phyloP scores from a whole-genome alignment of 2,888 invertebrate species.

The Trachelus troglodyta region DNA sequence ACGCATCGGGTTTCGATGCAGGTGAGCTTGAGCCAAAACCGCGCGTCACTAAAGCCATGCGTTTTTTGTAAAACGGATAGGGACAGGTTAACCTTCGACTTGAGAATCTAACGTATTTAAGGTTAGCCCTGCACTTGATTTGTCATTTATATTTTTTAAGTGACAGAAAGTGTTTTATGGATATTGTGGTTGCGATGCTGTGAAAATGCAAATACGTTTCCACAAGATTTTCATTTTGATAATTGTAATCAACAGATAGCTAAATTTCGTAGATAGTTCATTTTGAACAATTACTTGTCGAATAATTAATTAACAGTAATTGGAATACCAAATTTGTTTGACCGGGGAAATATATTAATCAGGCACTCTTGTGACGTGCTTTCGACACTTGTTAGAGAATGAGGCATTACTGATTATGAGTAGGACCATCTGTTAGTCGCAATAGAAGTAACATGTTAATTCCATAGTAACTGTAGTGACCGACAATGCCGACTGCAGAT shows the following conservation, averaged over 20 bases:
- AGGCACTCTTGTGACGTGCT: neutral
- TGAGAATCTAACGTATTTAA: neutral
- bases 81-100: slow-evolving; percentile 34
- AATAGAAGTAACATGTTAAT: neutral
- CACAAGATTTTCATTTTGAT: neutral
- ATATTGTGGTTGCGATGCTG: too few relatives aligned
- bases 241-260: neutral
- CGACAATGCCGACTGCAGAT: neutral
- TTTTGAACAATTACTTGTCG: neutral
- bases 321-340: neutral
- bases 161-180: too few relatives aligned
- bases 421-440: neutral
- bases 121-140: neutral
- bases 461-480: too few relatives aligned
- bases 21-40: slow-evolving; percentile 55
- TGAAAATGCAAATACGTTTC: neutral
- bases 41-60: slow-evolving; percentile 25
- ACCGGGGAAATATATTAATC: neutral
- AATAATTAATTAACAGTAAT: neutral
- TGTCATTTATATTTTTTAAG: too few relatives aligned
- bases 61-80: slow-evolving; percentile 20
- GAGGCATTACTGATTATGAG: neutral
- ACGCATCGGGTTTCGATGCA: slow-evolving; percentile 61
- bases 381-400: neutral
- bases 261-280: neutral